Conservation (phyloP, 1,140 invertebrate genomes). For the Hormaphis cornu region DNA sequence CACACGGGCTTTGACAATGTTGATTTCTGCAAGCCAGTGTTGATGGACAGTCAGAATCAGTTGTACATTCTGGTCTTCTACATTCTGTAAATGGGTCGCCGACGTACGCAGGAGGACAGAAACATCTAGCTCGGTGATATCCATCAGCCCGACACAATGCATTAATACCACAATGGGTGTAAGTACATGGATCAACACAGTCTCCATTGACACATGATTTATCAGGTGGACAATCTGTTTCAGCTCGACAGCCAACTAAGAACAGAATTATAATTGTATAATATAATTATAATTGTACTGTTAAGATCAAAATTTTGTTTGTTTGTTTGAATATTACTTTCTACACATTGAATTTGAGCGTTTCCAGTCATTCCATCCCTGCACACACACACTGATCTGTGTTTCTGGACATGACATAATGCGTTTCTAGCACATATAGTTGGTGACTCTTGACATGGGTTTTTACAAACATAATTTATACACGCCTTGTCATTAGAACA, state of each 20-base stretch:
- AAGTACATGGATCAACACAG: conserved; percentile 69
- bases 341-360: conserved; percentile 65
- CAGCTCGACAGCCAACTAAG: conserved; percentile 71
- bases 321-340: conserved; percentile 50
- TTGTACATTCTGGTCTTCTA: conserved; percentile 63
- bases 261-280: neutral
- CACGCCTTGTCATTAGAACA: conserved; percentile 77
- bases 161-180: conserved; percentile 70
- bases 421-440: conserved; percentile 70
- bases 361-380: conserved; percentile 74
- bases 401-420: conserved; percentile 66
- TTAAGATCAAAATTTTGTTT: neutral
- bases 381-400: conserved; percentile 74
- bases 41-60: conserved; percentile 61
- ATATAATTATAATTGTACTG: neutral
- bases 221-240: conserved; percentile 69
- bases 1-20: conserved; percentile 69
- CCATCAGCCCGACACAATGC: conserved; percentile 64
- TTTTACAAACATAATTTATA: conserved; percentile 61
- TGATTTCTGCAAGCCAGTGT: conserved; percentile 64
- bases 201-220: conserved; percentile 76
- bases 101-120: conserved; percentile 61
- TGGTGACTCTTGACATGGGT: conserved; percentile 58
- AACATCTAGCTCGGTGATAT: conserved; percentile 66
- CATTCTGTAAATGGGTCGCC: conserved; percentile 69